A percentile compares a stretch with the other conserved stretches of the same genome.
phyloP scores from a whole-genome alignment of 1,140 invertebrate genomes.

The Akabosia matsudoensis region DNA sequence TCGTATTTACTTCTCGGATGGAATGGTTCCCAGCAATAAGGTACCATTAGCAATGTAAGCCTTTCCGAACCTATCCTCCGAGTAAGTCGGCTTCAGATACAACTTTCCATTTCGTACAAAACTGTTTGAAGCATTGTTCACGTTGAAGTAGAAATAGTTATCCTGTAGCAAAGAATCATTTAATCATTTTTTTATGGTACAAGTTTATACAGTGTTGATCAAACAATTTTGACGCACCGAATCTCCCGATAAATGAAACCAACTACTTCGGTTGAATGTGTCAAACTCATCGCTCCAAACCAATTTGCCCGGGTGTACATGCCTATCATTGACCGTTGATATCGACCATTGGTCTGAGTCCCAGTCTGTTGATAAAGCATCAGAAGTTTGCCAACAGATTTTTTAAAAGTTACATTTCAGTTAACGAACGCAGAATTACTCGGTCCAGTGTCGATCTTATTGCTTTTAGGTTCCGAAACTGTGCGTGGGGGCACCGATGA shows the following conservation, averaged over 20 bases:
- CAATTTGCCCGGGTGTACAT: neutral
- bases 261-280: neutral
- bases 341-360: neutral
- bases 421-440: no score
- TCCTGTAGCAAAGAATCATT: constrained; percentile 58
- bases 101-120: constrained; percentile 58
- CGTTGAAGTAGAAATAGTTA: constrained; percentile 70
- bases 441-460: no score
- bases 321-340: neutral
- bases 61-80: constrained; percentile 59
- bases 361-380: no score
- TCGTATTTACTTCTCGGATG: constrained; percentile 55
- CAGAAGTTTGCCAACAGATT: no score
- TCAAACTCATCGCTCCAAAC: neutral
- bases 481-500: no score
- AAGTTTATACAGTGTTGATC: no score
- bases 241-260: neutral
- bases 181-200: no score
- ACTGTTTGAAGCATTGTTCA: constrained; percentile 60
- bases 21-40: constrained; percentile 59
- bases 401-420: no score
- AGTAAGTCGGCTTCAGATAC: constrained; percentile 59
- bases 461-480: no score
- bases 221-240: no score
- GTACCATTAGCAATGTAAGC: constrained; percentile 57